A percentile compares a stretch with the other conserved stretches of the same genome.
Evolutionary conservation across 1,140 invertebrate genomes (phyloP).

Genomic region (Formica exsecta): DNA sequence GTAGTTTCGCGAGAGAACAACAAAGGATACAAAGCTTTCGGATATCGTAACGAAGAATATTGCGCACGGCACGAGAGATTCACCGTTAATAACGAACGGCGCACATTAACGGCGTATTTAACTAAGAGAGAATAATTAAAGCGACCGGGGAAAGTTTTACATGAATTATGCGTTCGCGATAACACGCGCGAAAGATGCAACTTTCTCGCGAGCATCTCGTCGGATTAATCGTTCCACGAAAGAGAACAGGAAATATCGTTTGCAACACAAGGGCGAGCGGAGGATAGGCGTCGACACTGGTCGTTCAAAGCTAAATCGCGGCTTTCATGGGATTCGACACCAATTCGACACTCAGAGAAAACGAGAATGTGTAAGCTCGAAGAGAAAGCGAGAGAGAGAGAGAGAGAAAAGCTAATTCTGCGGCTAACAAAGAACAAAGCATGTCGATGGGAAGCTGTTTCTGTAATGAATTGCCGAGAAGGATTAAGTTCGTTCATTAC

Average conservation of each 20-base stretch:
- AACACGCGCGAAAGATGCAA: slow-evolving; percentile 31
- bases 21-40: slow-evolving; percentile 57
- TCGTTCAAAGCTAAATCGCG: slow-evolving; percentile 66
- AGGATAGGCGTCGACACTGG: slow-evolving; percentile 36
- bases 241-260: slow-evolving; percentile 4
- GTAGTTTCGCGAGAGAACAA: slow-evolving; percentile 40
- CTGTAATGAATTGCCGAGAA: slow-evolving; percentile 34
- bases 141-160: background rate
- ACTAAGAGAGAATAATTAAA: slow-evolving; percentile 51
- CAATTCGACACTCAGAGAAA: slow-evolving; percentile 10
- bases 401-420: slow-evolving; percentile 35
- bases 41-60: slow-evolving; percentile 58
- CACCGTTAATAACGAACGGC: slow-evolving; percentile 45
- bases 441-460: slow-evolving; percentile 44
- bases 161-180: slow-evolving; percentile 45
- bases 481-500: slow-evolving; percentile 47
- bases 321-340: slow-evolving; percentile 65
- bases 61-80: slow-evolving; percentile 10
- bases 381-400: background rate
- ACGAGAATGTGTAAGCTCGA: slow-evolving; percentile 6
- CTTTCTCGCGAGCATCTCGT: slow-evolving; percentile 2
- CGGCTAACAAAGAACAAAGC: slow-evolving; percentile 60
- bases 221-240: slow-evolving; percentile 55
- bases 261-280: background rate
- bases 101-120: slow-evolving; percentile 17